A percentile compares a stretch with the other conserved stretches of the same genome.
Evolutionary conservation across 2,797 vertebrate genomes (phyloP).

Genomic region (Choloepus didactylus): DNA sequence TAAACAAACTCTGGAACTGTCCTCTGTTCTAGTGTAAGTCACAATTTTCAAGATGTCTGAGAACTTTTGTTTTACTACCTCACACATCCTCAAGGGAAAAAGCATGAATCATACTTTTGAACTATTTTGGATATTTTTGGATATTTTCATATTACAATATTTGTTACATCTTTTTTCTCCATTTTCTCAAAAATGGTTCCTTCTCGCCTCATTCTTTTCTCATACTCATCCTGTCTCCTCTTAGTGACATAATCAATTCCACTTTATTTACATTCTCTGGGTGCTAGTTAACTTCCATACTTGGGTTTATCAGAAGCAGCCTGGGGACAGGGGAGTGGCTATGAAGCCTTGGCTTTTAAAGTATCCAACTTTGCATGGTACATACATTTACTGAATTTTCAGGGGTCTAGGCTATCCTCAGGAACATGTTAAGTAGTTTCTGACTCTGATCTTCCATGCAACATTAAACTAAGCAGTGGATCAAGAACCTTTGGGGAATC

Average conservation of each 20-base stretch:
- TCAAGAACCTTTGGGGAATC: constrained; percentile 63
- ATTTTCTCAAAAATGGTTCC: constrained; percentile 45
- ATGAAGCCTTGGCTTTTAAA: background rate
- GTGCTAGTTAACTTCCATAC: constrained; percentile 14
- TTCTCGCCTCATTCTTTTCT: constrained; percentile 25
- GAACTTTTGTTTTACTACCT: constrained; percentile 49
- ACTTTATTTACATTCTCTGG: background rate
- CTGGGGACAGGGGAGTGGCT: background rate
- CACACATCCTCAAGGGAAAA: background rate
- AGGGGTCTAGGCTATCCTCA: constrained; percentile 47
- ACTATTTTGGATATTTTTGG: background rate
- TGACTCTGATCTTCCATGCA: constrained; percentile 74
- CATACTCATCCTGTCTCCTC: background rate
- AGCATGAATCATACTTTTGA: background rate
- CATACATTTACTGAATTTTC: constrained; percentile 56
- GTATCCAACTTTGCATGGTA: constrained; percentile 48
- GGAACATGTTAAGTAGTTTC: constrained; percentile 68
- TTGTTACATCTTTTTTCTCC: constrained; percentile 49
- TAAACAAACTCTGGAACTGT: constrained; percentile 33
- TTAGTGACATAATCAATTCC: constrained; percentile 22
- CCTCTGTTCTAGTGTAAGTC: constrained; percentile 46
- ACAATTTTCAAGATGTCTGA: constrained; percentile 58
- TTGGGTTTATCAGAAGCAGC: background rate
- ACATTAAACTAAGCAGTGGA: constrained; percentile 77
- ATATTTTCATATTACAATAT: background rate